Base-by-base conservation (phyloP, 2,113 vertebrate species). In the Podiceps cristatus region DNA sequence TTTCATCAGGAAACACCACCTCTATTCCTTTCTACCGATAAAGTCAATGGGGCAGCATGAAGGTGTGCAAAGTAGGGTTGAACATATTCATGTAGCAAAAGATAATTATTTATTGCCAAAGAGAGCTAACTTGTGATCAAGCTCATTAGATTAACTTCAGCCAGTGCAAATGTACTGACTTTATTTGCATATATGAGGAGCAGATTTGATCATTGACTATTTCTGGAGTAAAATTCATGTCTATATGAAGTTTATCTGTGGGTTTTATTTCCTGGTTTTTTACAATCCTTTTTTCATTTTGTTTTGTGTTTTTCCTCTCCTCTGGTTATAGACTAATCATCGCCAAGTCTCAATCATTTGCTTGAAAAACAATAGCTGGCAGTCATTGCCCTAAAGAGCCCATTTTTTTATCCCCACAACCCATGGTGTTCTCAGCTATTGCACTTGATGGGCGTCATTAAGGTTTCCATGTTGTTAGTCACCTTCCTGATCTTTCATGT, bases 61-160 rank as follows among this genome's bases (percentile, higher is more conserved):
- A 67, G 23, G 3, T 18, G 1, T 63, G 27, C 25, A 52, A 53
- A 77, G 13, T 29, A 75, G 7, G 9, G 42, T 44, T 92, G 92
- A 88, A 90, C 6, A 2, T 92, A 96, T 89, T 93, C 71, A 96
- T 97, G 67, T 19, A 95, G 45, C 2, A 17, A 95, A 75, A 94
- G 44, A 74, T 87, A 73, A 93, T 78, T 89, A 77, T 96, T 93
- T 91, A 64, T 67, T 92, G 44, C 58, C 67, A 94, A 94, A 95
- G 52, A 95, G 13, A 93, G 56, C 9, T 96, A 98, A 82, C 27
- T 91, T 90, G 56, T 96, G 85, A 97, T 92, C 85, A 90, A 94
- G 44, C 10, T 95, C 83, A 88, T 79, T 97, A 56, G 25, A 52
- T 53, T 55, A 84, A 76, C 53, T 72, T 63, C 72, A 59, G 5